Evolutionary conservation across 2,113 vertebrate species (phyloP).

Genomic region (Vidua chalybeata): DNA sequence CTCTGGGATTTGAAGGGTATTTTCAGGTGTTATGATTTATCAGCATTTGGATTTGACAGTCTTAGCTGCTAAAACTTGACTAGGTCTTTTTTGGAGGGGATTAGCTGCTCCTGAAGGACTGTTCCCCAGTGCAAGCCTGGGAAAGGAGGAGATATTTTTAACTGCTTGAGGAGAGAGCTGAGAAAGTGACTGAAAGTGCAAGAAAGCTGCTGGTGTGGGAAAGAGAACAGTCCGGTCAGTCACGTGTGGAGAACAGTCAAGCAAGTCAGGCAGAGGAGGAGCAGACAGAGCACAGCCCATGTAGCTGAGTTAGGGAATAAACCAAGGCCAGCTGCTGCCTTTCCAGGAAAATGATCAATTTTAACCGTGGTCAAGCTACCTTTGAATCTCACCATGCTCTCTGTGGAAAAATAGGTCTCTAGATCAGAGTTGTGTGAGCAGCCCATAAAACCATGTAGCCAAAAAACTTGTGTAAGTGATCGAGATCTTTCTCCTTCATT

Average conservation of each 20-base stretch:
- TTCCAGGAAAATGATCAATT: not conserved
- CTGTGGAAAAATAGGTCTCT: not conserved
- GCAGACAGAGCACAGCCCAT: not conserved
- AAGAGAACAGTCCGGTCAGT: not conserved
- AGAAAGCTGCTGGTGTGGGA: not conserved
- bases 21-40: not conserved
- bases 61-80: not conserved
- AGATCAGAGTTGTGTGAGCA: not conserved
- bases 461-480: not conserved
- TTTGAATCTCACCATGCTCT: not conserved
- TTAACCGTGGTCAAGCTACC: not conserved
- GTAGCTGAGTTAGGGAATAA: not conserved
- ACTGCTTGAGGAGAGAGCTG: not conserved
- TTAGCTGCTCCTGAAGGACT: not conserved
- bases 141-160: not conserved
- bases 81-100: not conserved
- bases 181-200: not conserved
- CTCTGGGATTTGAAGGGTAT: not conserved
- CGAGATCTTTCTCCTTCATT: not conserved
- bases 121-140: not conserved
- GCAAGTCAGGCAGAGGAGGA: not conserved
- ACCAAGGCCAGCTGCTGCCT: not conserved
- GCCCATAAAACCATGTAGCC: accelerated
- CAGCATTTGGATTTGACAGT: not conserved
- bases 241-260: not conserved